A percentile compares a stretch with the other conserved stretches of the same genome.
phyloP scores from a whole-genome alignment of 2,888 invertebrate genomes.

The Endotricha flammealis region DNA sequence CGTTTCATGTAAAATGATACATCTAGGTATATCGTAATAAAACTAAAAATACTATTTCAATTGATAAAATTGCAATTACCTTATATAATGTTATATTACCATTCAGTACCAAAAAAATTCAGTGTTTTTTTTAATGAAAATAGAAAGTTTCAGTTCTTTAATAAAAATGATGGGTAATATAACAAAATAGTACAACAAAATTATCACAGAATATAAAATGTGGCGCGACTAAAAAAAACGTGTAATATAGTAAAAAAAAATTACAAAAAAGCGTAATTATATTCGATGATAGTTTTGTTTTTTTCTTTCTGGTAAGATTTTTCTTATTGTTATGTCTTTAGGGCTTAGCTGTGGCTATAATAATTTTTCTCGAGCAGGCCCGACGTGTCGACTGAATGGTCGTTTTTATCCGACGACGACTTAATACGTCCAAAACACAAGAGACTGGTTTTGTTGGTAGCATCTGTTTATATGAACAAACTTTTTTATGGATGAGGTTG shows the following conservation, averaged over 20 bases:
- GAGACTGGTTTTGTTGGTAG: no score
- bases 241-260: slow-evolving; percentile 16
- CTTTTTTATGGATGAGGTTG: no score
- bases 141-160: no score
- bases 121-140: no score
- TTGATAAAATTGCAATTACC: not conserved
- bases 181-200: not conserved
- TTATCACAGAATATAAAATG: slow-evolving; percentile 21
- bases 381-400: slow-evolving; percentile 10
- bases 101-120: slow-evolving; percentile 16
- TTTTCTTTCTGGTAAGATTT: slow-evolving; percentile 32
- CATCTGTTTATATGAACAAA: no score
- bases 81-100: not conserved
- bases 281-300: slow-evolving; percentile 12
- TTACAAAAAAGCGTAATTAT: slow-evolving; percentile 21
- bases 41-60: no score
- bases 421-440: no score
- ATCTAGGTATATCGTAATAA: no score
- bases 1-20: no score
- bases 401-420: no score
- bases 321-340: slow-evolving; percentile 21
- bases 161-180: no score
- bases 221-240: slow-evolving; percentile 18
- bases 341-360: slow-evolving; percentile 37
- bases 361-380: slow-evolving; percentile 40